Conservation (phyloP, 2,113 vertebrate species). For the Lepus europaeus region DNA sequence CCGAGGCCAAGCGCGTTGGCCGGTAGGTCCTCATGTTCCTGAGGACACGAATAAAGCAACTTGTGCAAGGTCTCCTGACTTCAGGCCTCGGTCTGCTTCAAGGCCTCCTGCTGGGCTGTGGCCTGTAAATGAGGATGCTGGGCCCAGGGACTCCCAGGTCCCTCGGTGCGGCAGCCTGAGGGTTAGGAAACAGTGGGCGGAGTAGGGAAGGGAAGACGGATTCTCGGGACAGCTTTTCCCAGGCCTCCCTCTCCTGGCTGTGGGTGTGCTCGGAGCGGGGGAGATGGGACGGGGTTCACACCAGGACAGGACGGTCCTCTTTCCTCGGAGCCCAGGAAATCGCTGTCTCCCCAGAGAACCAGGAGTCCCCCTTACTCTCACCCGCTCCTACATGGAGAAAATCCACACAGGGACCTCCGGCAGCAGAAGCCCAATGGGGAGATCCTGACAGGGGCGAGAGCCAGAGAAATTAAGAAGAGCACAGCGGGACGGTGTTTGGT, state of each 20-base stretch:
- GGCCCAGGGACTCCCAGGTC: neutral
- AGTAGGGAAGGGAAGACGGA: neutral
- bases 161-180: neutral
- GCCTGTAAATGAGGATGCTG: neutral
- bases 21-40: neutral
- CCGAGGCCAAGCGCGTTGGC: neutral
- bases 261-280: neutral
- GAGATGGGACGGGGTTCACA: neutral
- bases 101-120: no score
- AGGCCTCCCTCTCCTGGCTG: neutral
- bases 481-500: neutral
- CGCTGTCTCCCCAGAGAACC: neutral
- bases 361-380: neutral
- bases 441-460: neutral
- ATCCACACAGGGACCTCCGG: neutral
- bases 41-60: neutral
- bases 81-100: no score
- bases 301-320: neutral
- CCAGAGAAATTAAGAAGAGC: neutral
- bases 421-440: neutral
- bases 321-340: neutral
- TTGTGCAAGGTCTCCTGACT: neutral
- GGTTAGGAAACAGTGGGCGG: neutral
- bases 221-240: neutral
- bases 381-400: neutral